Evolutionary conservation across 2,797 vertebrate species (phyloP), one percentile per base, ranked within the genome.

Genomic region (Brotula barbata): DNA sequence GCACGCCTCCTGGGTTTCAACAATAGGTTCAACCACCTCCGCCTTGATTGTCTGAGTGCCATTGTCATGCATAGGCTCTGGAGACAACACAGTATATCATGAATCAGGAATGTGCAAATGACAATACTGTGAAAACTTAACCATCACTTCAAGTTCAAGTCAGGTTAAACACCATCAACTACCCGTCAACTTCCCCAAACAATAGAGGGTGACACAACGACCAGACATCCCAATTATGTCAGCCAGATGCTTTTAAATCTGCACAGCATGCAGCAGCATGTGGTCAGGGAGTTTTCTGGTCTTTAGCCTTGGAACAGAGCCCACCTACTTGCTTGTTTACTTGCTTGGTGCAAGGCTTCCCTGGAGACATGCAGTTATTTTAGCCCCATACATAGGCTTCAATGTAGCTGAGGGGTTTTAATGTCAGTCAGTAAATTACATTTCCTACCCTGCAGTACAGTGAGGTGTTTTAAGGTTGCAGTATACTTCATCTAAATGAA

Each of bases 1-100:
- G 85, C 90, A 92, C 0, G 84, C 81, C 70, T 93, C 92, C 70
- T 89, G 92, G 50, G 85, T 80, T 69, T 93, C 92, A 54, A 89
- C 85, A 67, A 93, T 87, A 44, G 92, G 91, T 80, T 93, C 92
- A 58, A 91, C 90, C 63, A 90, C 91, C 85, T 93, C 92, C 41
- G 90, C 84, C 84, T 92, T 93, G 91, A 93, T 93, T 92, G 92
- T 93, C 92, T 93, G 92, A 85, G 92, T 93, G 70, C 92, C 92
- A 75, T 90, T 93, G 83, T 93, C 91, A 71, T 92, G 92, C 92
- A 93, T 92, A 59, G 88, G 79, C 80, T 89, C 83, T 87, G 67
- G 12, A 71, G 67, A 61, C 19, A 21, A 54, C 6, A 64, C 20
- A 73, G 28, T 9, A 40, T 52, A 64, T 45, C 45, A 31, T 6